Evolutionary conservation across 2,797 vertebrate genomes (phyloP).

Genomic region (Fistularia tabacaria): DNA sequence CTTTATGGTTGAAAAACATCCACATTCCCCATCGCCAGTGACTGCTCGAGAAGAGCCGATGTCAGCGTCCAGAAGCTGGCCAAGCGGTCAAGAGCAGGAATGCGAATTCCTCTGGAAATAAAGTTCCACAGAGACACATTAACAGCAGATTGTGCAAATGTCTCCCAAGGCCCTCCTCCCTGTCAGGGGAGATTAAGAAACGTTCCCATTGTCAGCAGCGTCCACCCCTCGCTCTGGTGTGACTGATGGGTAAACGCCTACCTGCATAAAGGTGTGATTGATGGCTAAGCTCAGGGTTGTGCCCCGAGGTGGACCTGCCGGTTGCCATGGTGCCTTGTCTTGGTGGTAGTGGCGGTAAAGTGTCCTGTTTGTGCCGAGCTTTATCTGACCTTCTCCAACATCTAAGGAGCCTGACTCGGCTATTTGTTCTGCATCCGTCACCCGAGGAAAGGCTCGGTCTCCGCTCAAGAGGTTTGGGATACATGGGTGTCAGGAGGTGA

Average conservation of each 20-base stretch:
- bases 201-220: slow-evolving; percentile 61
- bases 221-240: slow-evolving; percentile 57
- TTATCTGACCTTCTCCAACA: slow-evolving; percentile 17
- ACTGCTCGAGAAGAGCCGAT: slow-evolving; percentile 56
- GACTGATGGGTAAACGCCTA: slow-evolving; percentile 71
- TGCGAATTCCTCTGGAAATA: slow-evolving; percentile 66
- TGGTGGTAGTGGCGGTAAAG: slow-evolving; percentile 22
- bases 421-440: slow-evolving; percentile 10
- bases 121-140: slow-evolving; percentile 66
- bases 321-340: slow-evolving; percentile 27
- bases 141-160: slow-evolving; percentile 67
- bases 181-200: slow-evolving; percentile 59
- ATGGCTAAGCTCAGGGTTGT: slow-evolving; percentile 54
- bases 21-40: slow-evolving; percentile 28
- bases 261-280: slow-evolving; percentile 70
- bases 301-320: slow-evolving; percentile 46
- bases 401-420: neutral
- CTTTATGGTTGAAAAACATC: slow-evolving; percentile 26
- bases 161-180: slow-evolving; percentile 63
- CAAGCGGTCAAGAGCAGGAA: slow-evolving; percentile 45
- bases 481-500: slow-evolving; percentile 13
- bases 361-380: slow-evolving; percentile 27
- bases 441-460: no score
- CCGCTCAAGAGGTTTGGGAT: slow-evolving; percentile 1
- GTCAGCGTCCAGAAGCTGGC: slow-evolving; percentile 35